These are phyloP conservation scores for Tauraco hartlaubi DNA, from an alignment of 2,797 vertebrate species.

Conservation along the genomic window DNA sequence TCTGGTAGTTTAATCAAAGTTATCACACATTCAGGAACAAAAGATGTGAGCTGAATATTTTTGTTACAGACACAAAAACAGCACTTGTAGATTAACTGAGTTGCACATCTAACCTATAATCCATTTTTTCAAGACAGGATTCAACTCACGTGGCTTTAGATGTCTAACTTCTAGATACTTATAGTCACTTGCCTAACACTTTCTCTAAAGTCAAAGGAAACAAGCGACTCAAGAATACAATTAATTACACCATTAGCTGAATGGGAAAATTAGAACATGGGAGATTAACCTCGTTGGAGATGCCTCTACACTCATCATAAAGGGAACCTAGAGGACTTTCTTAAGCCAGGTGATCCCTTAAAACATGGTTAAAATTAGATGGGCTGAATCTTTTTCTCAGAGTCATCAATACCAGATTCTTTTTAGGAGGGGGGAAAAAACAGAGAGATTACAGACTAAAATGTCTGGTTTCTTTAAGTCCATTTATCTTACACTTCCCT, in stretches of 20 bases:
- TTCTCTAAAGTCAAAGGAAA: background rate
- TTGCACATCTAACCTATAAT: background rate
- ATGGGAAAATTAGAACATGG: background rate
- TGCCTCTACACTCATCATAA: background rate
- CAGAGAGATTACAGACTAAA: background rate
- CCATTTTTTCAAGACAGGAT: background rate
- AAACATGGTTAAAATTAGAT: background rate
- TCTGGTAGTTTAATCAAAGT: conserved; percentile 40
- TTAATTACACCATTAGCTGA: background rate
- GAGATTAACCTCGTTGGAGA: background rate
- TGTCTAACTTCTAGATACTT: background rate
- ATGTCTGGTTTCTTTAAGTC: background rate
- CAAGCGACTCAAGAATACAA: background rate
- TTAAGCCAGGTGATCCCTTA: background rate
- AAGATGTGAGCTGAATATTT: background rate
- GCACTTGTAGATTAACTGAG: background rate
- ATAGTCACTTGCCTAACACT: background rate
- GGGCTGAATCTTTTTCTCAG: background rate
- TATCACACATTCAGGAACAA: conserved; percentile 16
- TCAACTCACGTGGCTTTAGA: background rate
- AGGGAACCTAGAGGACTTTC: background rate
- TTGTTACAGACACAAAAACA: background rate
- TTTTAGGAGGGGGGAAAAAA: background rate
- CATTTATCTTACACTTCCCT: background rate
- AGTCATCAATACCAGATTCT: background rate